Conservation (phyloP, 1,140 invertebrate genomes). For the Drosophila pseudoobscura region DNA sequence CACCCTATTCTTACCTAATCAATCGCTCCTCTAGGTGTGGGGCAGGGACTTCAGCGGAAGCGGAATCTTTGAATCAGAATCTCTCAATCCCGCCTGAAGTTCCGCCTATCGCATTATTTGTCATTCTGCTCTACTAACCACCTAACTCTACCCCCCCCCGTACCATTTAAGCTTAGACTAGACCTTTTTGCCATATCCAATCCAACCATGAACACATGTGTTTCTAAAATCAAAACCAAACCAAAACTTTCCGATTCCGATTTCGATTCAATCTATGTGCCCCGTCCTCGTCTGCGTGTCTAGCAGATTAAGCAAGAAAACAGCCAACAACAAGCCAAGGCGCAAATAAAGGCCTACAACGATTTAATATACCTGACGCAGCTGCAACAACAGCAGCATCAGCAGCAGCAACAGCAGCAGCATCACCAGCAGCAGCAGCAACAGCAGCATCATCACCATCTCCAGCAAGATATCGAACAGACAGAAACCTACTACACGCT, state of each 20-base stretch:
- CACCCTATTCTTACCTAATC: too few species aligned
- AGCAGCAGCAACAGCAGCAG: constrained; percentile 48
- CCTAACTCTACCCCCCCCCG: constrained; percentile 1
- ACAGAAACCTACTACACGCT: constrained; percentile 68
- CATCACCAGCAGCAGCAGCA: constrained; percentile 63
- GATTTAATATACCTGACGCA: constrained; percentile 78
- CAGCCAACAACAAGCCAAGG: constrained; percentile 54
- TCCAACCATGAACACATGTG: background rate
- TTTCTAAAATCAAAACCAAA: constrained; percentile 3
- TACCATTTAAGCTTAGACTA: constrained; percentile 38
- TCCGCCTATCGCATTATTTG: constrained; percentile 38
- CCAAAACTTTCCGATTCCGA: constrained; percentile 71
- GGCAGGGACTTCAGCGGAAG: too few species aligned
- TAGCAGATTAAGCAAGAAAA: constrained; percentile 83
- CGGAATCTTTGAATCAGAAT: too few species aligned
- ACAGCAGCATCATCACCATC: constrained; percentile 45
- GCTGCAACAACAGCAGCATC: constrained; percentile 74
- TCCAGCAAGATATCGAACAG: constrained; percentile 54
- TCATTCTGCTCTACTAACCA: constrained; percentile 28
- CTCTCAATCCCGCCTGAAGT: too few species aligned
- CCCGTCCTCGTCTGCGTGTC: constrained; percentile 39
- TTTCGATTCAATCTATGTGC: constrained; percentile 55
- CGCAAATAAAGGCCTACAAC: constrained; percentile 79
- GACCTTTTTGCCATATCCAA: constrained; percentile 21
- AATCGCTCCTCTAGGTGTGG: too few species aligned